Base-by-base conservation (phyloP, 2,797 vertebrate genomes). In the Miichthys miiuy region DNA sequence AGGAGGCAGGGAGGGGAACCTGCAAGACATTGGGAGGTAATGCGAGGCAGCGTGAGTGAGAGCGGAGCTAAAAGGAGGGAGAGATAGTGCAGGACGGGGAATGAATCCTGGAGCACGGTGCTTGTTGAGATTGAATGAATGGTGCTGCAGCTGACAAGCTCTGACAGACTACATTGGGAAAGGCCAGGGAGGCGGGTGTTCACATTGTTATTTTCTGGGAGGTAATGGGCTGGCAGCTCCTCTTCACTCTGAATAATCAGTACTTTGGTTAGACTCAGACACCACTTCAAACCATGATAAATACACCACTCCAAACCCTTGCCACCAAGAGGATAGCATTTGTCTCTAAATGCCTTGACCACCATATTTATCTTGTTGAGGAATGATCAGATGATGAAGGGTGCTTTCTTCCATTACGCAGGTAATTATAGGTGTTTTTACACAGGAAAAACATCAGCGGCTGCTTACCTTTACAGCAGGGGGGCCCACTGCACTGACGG, bases 221-320 rank as follows among this genome's bases (percentile, higher is more conserved):
- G 89, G 92, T 93, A 89, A 91, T 93, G 92, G 91, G 88, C 89
- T 88, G 92, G 90, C 91, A 88, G 93, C 90, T 92, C 91, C 91
- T 93, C 92, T 93, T 91, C 92, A 92, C 89, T 94, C 89, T 90
- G 92, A 94, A 94, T 94, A 95, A 95, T 95, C 93, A 93, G 93
- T 90, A 90, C 92, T 90, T 88, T 91, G 90, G 86, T 91, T 83
- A 75, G 92, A 87, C 88, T 91, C 93, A 92, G 91, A 94, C 93
- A 89, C 91, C 92, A 91, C 94, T 93, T 94, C 89, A 94, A 90
- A 93, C 89, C 91, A 85, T 92, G 92, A 94, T 94, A 94, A 95
- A 95, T 94, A 94, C 92, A 90, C 90, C 91, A 91, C 93, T 93
- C 91, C 88, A 91, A 88, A 80, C 90, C 88, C 89, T 88, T 66